phyloP scores from a whole-genome alignment of 1,140 invertebrate genomes.

The Platorchestia sp. region DNA sequence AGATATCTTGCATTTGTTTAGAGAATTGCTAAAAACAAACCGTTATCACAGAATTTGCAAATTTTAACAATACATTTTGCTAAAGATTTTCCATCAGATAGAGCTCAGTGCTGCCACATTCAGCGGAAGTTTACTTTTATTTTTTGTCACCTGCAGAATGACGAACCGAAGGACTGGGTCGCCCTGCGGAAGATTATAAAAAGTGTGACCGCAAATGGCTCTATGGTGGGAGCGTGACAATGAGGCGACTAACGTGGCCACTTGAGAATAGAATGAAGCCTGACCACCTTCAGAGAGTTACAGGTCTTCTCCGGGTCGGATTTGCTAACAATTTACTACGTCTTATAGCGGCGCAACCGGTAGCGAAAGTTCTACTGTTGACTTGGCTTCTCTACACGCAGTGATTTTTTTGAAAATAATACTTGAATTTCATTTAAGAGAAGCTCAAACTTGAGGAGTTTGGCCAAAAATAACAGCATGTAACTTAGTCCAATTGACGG shows the following conservation, averaged over 20 bases:
- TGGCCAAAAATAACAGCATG: no score
- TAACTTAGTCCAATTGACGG: no score
- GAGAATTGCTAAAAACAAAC: not conserved
- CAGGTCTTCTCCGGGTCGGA: no score
- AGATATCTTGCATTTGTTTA: not conserved
- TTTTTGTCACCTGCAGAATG: not conserved
- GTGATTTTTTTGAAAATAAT: no score
- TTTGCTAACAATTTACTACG: no score
- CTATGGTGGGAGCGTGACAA: constrained; percentile 34
- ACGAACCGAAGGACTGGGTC: not conserved
- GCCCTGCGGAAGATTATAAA: not conserved
- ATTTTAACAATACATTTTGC: not conserved
- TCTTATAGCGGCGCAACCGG: no score
- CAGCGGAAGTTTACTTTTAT: not conserved
- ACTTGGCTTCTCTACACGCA: no score
- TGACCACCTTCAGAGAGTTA: not conserved
- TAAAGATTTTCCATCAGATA: not conserved
- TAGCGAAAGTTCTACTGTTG: no score
- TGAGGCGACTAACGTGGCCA: not conserved
- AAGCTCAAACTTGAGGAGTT: no score
- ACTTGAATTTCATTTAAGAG: no score
- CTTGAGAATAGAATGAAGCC: constrained; percentile 37
- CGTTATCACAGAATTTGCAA: not conserved
- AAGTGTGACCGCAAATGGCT: not conserved
- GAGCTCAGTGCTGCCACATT: not conserved